A percentile compares a stretch with the other conserved stretches of the same genome.
Conservation (phyloP, 2,113 vertebrate genomes). For the Plotosus lineatus region DNA sequence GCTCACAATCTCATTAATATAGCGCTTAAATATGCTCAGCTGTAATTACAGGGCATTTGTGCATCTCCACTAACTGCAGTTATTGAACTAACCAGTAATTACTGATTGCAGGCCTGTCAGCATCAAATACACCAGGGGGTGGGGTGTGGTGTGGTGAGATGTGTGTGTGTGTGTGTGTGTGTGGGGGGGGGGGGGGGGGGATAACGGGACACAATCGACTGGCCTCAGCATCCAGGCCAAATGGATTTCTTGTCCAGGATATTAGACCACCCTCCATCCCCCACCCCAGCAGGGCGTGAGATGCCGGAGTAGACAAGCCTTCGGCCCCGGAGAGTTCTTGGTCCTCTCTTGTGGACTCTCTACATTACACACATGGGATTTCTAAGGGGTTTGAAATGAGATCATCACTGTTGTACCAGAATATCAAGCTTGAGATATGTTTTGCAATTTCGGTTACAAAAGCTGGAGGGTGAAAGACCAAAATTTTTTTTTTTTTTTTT, state of each 20-base stretch:
- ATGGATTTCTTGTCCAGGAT: neutral
- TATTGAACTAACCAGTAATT: conserved; percentile 51
- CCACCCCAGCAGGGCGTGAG: too few species aligned
- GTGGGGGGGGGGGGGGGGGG: too few species aligned
- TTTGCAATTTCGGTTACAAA: too few species aligned
- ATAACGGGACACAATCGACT: conserved; percentile 24
- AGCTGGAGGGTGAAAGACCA: neutral
- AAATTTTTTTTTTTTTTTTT: too few species aligned
- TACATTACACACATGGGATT: neutral
- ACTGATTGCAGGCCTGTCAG: conserved; percentile 34
- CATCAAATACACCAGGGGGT: conserved; percentile 28
- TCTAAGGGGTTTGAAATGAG: neutral
- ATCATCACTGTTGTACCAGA: neutral
- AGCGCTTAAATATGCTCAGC: conserved; percentile 29
- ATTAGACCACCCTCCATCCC: too few species aligned
- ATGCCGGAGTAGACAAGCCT: neutral
- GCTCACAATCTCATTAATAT: conserved; percentile 31
- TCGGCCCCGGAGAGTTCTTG: neutral
- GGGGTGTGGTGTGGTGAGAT: too few species aligned
- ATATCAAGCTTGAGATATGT: neutral
- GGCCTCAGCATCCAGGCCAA: neutral
- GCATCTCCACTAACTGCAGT: conserved; percentile 28
- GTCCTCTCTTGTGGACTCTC: neutral
- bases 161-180: too few species aligned
- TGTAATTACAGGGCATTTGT: conserved; percentile 39